Base-by-base conservation (phyloP, 2,888 invertebrate genomes). In the Lycocerus yunnanus region DNA sequence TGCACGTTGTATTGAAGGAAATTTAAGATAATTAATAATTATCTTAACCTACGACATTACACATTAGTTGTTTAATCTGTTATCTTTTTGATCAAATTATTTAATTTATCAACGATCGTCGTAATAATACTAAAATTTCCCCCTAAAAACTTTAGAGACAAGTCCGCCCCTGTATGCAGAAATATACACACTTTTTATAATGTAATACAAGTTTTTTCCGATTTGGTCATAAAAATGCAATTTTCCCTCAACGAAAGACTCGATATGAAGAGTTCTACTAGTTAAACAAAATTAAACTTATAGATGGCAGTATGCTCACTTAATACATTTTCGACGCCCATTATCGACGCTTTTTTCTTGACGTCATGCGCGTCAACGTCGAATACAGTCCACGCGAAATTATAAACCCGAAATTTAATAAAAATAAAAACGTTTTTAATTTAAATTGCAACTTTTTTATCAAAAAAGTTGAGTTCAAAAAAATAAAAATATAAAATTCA, bases 311-410 rank as follows among this genome's bases (percentile, higher is more conserved):
- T 43, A 68, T n/a, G 10, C 63, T 16, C 27, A 68, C 8, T 10
- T 58, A 24, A 70, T 16, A 20, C 63, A 8, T 58, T 69, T 72
- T 67, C 69, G 80, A 76, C 79, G 81, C 78, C 77, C 71, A 76
- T 78, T 82, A 83, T 83, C 81, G 82, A 83, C 81, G 82, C 80
- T 73, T n/a, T 58, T 58, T 58, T 60, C 78, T 43, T 78, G 80
- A 81, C 78, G 81, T 81, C 83, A 82, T 83, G 83, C 83, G 82
- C 82, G 58, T 18, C 3, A n/a, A 68, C 73, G 70, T 72, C 63
- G 24, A 69, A 76, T 77, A 77, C 77, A 77, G 66, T 76, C 77
- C 15, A 73, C 68, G 75, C 58, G 66, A 74, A 69, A 79, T 81
- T 81, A n/a, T 13, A 63, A 10, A 15, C 59, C 11, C 6, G 11